Base-by-base conservation (phyloP, 2,797 vertebrate species). In the Ctenopoma multispine region DNA sequence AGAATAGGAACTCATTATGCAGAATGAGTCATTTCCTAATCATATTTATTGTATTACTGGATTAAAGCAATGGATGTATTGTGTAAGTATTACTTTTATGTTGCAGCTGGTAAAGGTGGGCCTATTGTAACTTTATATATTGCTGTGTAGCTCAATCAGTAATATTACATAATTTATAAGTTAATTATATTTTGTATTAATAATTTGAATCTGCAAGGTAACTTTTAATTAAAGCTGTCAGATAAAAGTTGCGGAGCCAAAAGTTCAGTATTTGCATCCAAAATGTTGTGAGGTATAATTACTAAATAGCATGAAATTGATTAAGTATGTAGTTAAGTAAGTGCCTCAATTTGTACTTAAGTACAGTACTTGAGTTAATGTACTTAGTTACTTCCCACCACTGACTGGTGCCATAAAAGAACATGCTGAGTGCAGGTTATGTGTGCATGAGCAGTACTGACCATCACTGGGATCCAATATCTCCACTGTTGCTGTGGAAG, bases 401-500 rank as follows among this genome's bases (percentile, higher is more conserved):
- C 23, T 50, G 27, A 70, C n/a, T 48, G n/a, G 20, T 23, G 2
- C 15, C 14, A 46, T 27, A 9, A 64, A 44, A 34, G 2, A 62
- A 47, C 68, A 63, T 31, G 14, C 21, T 59, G 27, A 23, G 41
- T 34, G 17, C 12, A 50, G 23, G 40, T 12, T 10, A 12, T 54
- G 72, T 61, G 29, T 23, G 31, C 43, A 18, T 44, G 34, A 31
- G 47, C n/a, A 38, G 38, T 31, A 87, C 95, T 94, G 81, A 99
- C 97, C 97, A 13, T 99, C 97, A 68, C 82, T 94, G 0, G 97
- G 97, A 85, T 98, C 97, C 49, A 97, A 67, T 60, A 99, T 97
- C 90, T 99, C 97, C 68, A 98, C 96, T 0, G 91, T 96, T 49
- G 96, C 92, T 17, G 80, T 67, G 0, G 86, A 34, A 0, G 97